Conservation (phyloP, 2,797 vertebrate species). For the Anniella stebbinsi region DNA sequence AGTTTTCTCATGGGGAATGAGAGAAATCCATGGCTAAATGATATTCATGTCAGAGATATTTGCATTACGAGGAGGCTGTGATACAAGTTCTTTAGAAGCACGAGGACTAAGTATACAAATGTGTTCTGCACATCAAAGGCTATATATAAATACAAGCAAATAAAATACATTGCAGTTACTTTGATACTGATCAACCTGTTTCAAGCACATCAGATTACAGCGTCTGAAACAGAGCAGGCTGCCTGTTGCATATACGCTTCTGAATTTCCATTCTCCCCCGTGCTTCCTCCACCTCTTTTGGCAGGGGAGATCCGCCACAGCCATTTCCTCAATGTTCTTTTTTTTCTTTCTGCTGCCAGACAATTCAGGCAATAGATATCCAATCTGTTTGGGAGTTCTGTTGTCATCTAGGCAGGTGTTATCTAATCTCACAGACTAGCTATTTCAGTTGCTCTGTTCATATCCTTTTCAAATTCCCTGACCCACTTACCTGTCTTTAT, state of each 20-base stretch:
- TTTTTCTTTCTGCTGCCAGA: background rate
- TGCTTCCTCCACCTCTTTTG: background rate
- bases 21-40: background rate
- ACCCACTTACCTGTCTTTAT: background rate
- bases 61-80: background rate
- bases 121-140: background rate
- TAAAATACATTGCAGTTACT: background rate
- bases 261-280: background rate
- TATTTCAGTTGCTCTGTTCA: slow-evolving; percentile 18
- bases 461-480: background rate
- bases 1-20: background rate
- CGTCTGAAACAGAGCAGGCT: background rate
- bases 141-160: background rate
- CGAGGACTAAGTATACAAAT: background rate
- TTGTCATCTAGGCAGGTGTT: background rate
- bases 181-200: slow-evolving; percentile 3
- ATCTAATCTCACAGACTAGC: background rate
- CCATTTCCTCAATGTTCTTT: background rate
- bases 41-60: background rate
- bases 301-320: background rate
- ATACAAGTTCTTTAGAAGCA: background rate
- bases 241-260: background rate
- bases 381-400: slow-evolving; percentile 9
- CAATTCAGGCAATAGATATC: background rate
- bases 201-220: background rate